These are phyloP conservation scores for Dicyrtomina minuta DNA, from an alignment of 2,888 invertebrate species.

Conservation along the genomic window DNA sequence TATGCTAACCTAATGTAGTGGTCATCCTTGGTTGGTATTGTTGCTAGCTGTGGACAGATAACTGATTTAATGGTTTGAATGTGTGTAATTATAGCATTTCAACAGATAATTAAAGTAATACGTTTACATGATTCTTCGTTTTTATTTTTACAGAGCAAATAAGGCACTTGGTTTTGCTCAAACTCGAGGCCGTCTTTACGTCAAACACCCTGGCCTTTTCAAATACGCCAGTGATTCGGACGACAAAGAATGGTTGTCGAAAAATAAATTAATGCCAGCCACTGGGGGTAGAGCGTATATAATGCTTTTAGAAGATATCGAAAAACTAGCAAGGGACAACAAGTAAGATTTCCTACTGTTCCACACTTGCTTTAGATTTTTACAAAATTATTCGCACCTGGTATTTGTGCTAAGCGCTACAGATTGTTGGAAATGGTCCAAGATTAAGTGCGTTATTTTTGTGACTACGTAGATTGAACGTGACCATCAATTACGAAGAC, in stretches of 20 bases:
- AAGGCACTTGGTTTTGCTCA: slow-evolving; percentile 74
- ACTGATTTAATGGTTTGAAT: too few relatives aligned
- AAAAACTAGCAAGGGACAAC: slow-evolving; percentile 71
- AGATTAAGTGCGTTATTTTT: slow-evolving; percentile 16
- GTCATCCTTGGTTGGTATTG: too few relatives aligned
- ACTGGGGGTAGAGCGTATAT: slow-evolving; percentile 78
- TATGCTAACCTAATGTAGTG: too few relatives aligned
- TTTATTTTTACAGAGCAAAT: slow-evolving; percentile 59
- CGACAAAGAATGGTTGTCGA: slow-evolving; percentile 78
- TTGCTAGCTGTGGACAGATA: too few relatives aligned
- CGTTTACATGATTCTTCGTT: background rate
- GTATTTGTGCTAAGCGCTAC: background rate
- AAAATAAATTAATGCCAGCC: slow-evolving; percentile 73
- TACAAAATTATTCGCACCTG: too few relatives aligned
- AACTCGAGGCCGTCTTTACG: slow-evolving; percentile 72
- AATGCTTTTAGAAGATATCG: slow-evolving; percentile 75
- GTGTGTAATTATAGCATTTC: too few relatives aligned
- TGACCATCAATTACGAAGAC: slow-evolving; percentile 60
- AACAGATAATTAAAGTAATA: too few relatives aligned
- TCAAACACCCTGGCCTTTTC: slow-evolving; percentile 73
- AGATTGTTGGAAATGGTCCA: background rate
- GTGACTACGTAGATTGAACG: slow-evolving; percentile 47
- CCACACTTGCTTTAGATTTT: background rate
- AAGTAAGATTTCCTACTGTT: slow-evolving; percentile 61
- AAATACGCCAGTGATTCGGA: slow-evolving; percentile 77